Percentiles rank a stretch among this genome's conserved stretches.
Evolutionary conservation across 2,797 vertebrate genomes (phyloP).

Genomic region (Thalassophryne amazonica): DNA sequence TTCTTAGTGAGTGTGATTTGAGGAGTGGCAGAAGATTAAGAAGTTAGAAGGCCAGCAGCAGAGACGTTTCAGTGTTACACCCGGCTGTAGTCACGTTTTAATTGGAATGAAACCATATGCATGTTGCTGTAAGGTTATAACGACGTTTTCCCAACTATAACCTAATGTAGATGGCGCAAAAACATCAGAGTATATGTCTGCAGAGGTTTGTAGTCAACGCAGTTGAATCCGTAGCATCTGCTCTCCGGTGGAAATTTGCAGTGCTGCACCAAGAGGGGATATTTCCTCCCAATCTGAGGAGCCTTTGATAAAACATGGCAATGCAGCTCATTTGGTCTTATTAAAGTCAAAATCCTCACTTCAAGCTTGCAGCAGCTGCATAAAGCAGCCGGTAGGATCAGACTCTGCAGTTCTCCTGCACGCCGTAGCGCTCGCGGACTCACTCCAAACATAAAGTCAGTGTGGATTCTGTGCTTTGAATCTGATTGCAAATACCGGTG

Average conservation of each 20-base stretch:
- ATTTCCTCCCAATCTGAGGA: slow-evolving; percentile 54
- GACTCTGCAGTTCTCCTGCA: slow-evolving; percentile 67
- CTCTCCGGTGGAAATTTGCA: slow-evolving; percentile 51
- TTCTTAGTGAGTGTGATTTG: slow-evolving; percentile 44
- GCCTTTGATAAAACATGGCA: slow-evolving; percentile 66
- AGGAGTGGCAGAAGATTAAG: slow-evolving; percentile 45
- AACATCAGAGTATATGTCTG: slow-evolving; percentile 28
- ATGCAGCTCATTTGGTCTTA: slow-evolving; percentile 72
- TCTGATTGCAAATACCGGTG: slow-evolving; percentile 60
- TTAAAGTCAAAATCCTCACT: slow-evolving; percentile 74
- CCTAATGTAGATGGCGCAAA: slow-evolving; percentile 49
- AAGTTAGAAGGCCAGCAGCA: too few relatives aligned
- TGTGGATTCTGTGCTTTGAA: slow-evolving; percentile 69
- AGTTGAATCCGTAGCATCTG: slow-evolving; percentile 43
- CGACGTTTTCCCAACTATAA: slow-evolving; percentile 28
- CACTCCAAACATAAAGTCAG: slow-evolving; percentile 51
- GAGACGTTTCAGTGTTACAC: slow-evolving; percentile 26
- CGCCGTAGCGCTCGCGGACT: slow-evolving; percentile 48
- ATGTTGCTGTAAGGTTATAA: slow-evolving; percentile 28
- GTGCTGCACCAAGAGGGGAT: slow-evolving; percentile 53
- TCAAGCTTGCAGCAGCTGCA: slow-evolving; percentile 61
- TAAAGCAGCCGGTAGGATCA: slow-evolving; percentile 62
- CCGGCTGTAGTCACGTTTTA: slow-evolving; percentile 35
- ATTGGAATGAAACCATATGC: slow-evolving; percentile 26
- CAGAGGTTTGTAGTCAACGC: slow-evolving; percentile 50